These are phyloP conservation scores for Chloropsis cyanopogon DNA, from an alignment of 2,113 vertebrate genomes.

Conservation along the genomic window DNA sequence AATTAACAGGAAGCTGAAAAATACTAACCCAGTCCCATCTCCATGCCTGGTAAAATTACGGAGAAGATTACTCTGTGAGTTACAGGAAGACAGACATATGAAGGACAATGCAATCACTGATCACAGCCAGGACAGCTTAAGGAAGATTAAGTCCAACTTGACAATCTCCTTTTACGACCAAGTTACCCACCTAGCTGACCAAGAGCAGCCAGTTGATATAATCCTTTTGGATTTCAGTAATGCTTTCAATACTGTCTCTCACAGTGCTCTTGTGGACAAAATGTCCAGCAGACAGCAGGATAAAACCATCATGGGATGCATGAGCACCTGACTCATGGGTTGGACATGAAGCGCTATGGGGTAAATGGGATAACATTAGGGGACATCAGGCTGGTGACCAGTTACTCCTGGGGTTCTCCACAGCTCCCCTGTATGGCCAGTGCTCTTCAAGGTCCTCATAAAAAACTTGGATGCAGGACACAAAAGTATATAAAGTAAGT, in stretches of 20 bases:
- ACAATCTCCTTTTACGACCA: rapidly evolving
- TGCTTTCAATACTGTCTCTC: not conserved
- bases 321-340: not conserved
- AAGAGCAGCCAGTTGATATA: not conserved
- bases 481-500: not conserved
- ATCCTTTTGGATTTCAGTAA: not conserved
- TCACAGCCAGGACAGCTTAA: not conserved
- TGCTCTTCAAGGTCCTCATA: not conserved
- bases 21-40: not conserved
- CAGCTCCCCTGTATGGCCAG: not conserved
- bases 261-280: not conserved
- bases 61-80: not conserved
- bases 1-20: not conserved
- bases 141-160: not conserved
- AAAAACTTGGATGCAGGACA: not conserved
- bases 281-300: not conserved
- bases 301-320: rapidly evolving
- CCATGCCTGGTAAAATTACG: not conserved
- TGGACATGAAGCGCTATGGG: rapidly evolving
- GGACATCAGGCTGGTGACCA: not conserved
- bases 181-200: not conserved
- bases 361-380: not conserved
- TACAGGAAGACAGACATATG: not conserved
- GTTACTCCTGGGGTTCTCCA: not conserved
- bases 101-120: not conserved